Evolutionary conservation across 2,113 vertebrate species (phyloP), one percentile per base, ranked within the genome.

Genomic region (Turdus rufiventris): DNA sequence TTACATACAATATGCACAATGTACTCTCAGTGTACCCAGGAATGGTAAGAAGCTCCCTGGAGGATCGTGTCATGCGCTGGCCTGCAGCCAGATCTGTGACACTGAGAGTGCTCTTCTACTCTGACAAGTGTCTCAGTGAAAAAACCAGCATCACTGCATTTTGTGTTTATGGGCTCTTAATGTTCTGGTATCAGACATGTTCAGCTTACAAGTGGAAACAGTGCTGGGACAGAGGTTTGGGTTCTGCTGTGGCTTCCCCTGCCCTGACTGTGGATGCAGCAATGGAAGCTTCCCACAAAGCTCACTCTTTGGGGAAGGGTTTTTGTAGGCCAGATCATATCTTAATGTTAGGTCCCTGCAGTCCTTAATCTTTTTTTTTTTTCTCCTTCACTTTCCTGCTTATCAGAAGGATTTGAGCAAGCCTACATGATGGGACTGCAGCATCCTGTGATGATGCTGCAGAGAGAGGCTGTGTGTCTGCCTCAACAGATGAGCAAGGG

Each of bases 51-150:
- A 89, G n/a, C 21, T 94, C 66, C 78, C 71, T 0, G 1, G 85
- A 82, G 78, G 75, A 85, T 4, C 26, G 6, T 73, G 58, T 57
- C 3, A 20, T 61, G 53, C 0, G 0, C 91, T 94, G 91, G 81
- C 93, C 81, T 70, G 91, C 38, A 79, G 94, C 89, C 94, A 94
- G 53, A 58, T 36, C 81, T 85, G 89, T 83, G 85, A 91, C 54
- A 51, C 67, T 71, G 74, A 18, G 66, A 95, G 51, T 36, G 67
- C 51, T 85, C 47, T 33, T 56, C 67, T 51, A 4, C 62, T 29
- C 81, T 94, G 71, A 83, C 56, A 85, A 91, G 66, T 51, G 54
- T 77, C 76, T 86, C 4, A 10, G 67, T 33, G 19, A 90, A 94
- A 94, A 58, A 94, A 94, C 56, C 3, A 72, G 36, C 71, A 58